Evolutionary conservation across 2,797 vertebrate genomes (phyloP), one percentile per base, ranked within the genome.

Genomic region (Hoplostethus mediterraneus): DNA sequence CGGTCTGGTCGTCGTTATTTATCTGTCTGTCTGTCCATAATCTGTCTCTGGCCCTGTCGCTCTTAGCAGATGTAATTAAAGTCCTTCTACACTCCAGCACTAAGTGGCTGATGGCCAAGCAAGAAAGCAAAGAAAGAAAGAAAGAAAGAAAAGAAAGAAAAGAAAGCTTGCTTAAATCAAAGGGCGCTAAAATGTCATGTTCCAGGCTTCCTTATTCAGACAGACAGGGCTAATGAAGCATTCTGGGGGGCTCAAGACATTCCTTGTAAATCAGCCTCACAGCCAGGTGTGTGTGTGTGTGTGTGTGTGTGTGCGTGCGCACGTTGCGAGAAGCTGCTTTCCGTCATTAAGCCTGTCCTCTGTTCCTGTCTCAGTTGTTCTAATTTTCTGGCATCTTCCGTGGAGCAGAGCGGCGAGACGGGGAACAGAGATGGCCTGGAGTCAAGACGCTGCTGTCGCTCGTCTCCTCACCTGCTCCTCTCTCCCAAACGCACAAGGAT

Each of bases 271-370:
- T 11, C 59, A 52, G 48, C 38, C 40, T 79, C 17, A 44, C 14
- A 31, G 25, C 14, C 54, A 58, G 10, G 30, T 68, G 54, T 40
- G 44, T 4, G 14, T 21, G 70, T 25, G 30, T 42, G 33, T 58
- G 36, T 42, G 33, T 58, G 56, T 12, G 40, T 62, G 56, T 42
- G 36, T 16, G 30, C 28, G 5, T 2, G 30, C 0, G 28, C 33
- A 13, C 25, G 56, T 58, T 56, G 25, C 47, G 55, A 64, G 59
- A 70, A 77, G 57, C 74, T 80, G 66, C 64, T 62, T 75, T 67
- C 77, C 71, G 83, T 87, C 75, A 85, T 78, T 75, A 83, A 79
- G 60, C 68, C 58, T 17, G 14, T 49, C 63, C 42, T 14, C 64
- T 38, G 47, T 54, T 60, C 21, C 63, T 14, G 54, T 3, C 67